Evolutionary conservation across 92 coral and sea anemone species (phyloP), one percentile per base, ranked within the genome.

Genomic region (Umimayanthus chanpuru): DNA sequence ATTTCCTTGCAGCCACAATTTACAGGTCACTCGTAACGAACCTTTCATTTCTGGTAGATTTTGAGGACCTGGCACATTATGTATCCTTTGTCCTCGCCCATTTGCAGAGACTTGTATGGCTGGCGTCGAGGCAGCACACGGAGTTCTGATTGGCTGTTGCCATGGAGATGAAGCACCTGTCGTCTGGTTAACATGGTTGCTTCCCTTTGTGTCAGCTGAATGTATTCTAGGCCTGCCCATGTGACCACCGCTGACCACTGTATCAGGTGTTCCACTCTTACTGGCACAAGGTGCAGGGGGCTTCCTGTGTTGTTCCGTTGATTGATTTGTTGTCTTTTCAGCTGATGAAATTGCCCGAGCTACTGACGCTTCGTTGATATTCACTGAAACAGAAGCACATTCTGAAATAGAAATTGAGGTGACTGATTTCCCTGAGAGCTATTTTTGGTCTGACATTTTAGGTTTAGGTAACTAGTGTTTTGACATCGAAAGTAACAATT

Each of bases 121-220:
- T 40, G 86, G 61, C 11, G 86, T 82, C 9, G 86, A 82, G 29
- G 77, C 86, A 41, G 77, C 76, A 41, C 86, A 41, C 29, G 86
- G 86, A 67, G 86, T 20, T 68, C 77, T 82, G 77, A 68, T 82
- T 82, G 56, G 64, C 28, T 82, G 86, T 68, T 82, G 86, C 77
- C 85, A 81, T 38, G 29, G 85, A 39, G 85, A 61, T 25, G 23
- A 61, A 41, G 18, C 32, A 77, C 29, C 38, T 2, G 70, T 15
- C n/a, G 41, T 23, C 18, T 67, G 53, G 64, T 67, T 28, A 21
- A 77, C 44, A 40, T 26, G 73, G 61, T 41, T 67, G 39, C 76
- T 43, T 26, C 77, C 77, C 50, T 12, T 82, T 82, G 20, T 36
- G 14, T 82, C 64, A 5, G 15, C 56, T 41, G 77, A 66, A 15